phyloP scores from a whole-genome alignment of 1,140 invertebrate species.

The Dufourea novaeangliae region DNA sequence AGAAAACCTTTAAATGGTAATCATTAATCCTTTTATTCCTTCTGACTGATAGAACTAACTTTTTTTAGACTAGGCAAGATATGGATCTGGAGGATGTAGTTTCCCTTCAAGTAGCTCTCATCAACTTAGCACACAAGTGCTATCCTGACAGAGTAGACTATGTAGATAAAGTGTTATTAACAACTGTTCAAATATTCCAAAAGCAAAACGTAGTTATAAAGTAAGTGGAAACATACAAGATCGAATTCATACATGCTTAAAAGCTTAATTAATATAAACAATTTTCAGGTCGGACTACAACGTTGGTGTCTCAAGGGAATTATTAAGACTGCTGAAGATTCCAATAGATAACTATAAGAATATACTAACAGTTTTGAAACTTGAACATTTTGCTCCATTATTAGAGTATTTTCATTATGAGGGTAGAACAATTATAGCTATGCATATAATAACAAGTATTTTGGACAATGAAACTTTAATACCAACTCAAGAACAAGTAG shows the following conservation, averaged over 20 bases:
- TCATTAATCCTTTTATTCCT: slow-evolving; percentile 9
- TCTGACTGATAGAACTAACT: slow-evolving; percentile 82
- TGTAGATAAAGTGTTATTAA: slow-evolving; percentile 96
- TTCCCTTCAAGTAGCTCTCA: slow-evolving; percentile 95
- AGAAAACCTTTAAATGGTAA: slow-evolving; percentile 49
- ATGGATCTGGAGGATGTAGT: slow-evolving; percentile 98
- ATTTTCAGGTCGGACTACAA: slow-evolving; percentile 87
- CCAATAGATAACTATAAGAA: slow-evolving; percentile 98
- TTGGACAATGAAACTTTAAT: slow-evolving; percentile 94
- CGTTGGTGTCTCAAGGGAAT: slow-evolving; percentile 93
- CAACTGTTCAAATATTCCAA: slow-evolving; percentile 93
- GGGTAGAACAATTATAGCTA: slow-evolving; percentile 92
- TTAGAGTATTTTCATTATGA: slow-evolving; percentile 95
- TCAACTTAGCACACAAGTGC: slow-evolving; percentile 97
- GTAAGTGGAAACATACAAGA: slow-evolving; percentile 80
- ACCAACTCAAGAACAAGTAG: slow-evolving; percentile 93
- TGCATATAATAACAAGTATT: slow-evolving; percentile 93
- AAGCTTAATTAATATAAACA: slow-evolving; percentile 48
- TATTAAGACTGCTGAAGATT: slow-evolving; percentile 95
- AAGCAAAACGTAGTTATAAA: slow-evolving; percentile 89
- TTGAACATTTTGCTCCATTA: slow-evolving; percentile 92
- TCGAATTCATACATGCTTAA: neutral
- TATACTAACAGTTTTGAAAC: slow-evolving; percentile 91
- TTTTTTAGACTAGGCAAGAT: slow-evolving; percentile 90
- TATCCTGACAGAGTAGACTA: slow-evolving; percentile 97